Conservation (phyloP, 1,140 invertebrate genomes). For the Papilio machaon region DNA sequence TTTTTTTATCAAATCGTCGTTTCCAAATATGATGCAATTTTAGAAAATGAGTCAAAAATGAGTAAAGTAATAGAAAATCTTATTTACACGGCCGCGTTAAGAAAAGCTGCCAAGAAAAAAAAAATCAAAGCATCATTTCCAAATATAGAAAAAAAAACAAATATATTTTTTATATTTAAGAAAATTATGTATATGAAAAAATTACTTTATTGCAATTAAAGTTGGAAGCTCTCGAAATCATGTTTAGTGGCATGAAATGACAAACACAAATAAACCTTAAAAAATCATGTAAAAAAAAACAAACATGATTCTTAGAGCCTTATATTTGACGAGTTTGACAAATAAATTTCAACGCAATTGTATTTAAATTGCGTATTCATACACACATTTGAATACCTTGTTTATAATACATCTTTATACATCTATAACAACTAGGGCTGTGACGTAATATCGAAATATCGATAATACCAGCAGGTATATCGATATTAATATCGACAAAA, state of each 20-base stretch:
- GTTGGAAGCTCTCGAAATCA: conserved; percentile 37
- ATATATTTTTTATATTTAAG: conserved; percentile 2
- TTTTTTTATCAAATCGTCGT: not conserved
- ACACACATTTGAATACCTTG: conserved; percentile 11
- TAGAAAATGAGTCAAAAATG: not conserved
- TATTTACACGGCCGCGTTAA: conserved; percentile 6
- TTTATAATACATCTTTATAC: conserved; percentile 39
- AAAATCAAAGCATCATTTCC: conserved; percentile 16
- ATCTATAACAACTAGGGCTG: conserved; percentile 32
- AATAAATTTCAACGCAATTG: conserved; percentile 11
- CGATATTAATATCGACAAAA: conserved; percentile 2
- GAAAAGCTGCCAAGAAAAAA: conserved; percentile 34
- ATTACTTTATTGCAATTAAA: conserved; percentile 3
- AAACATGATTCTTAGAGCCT: conserved; percentile 39
- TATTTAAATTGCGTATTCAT: conserved; percentile 9
- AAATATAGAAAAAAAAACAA: conserved; percentile 18
- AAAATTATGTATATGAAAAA: conserved; percentile 6
- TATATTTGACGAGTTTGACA: conserved; percentile 9
- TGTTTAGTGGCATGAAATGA: conserved; percentile 40
- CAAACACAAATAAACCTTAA: conserved; percentile 4
- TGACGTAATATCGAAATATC: conserved; percentile 17
- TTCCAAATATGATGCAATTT: not conserved
- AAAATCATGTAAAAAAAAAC: conserved; percentile 21
- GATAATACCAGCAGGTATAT: not conserved
- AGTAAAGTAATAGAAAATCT: not conserved